Evolutionary conservation across 1,140 invertebrate genomes (phyloP), one percentile per base, ranked within the genome.

Genomic region (Whitmania pigra): DNA sequence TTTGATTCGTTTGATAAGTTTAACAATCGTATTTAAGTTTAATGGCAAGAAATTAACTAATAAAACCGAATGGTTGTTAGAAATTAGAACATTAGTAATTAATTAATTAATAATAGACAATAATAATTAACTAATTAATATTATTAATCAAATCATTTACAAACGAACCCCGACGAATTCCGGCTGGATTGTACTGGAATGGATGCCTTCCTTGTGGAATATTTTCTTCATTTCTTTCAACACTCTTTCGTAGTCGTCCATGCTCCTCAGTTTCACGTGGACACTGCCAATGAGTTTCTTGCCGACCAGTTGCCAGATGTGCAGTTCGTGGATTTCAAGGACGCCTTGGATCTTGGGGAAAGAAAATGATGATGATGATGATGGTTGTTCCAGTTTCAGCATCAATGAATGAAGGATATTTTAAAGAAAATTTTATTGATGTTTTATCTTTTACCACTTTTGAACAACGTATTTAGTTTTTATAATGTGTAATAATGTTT

Each of bases 191-290:
- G 71, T 71, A 5, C 53, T 71, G 9, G 53, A 60, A 29, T 71
- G 71, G 36, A 71, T 71, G 20, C 71, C 71, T 60, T 71, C 57
- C 13, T 60, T 55, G 57, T 71, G 71, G 25, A 71, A 71, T 7
- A 71, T 57, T 18, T 49, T 25, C 40, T 71, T 71, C 20, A 71
- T 53, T 40, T 60, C 57, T 22, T 27, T 25, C 2, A 55, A 3
- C 0, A 71, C 29, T n/a, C 18, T 25, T 18, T 27, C 36, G 71
- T 71, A 71, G 53, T 63, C 57, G 3, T 60, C 53, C 43, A 63
- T 20, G 36, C 36, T 71, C n/a, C 36, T 54, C 5, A 27, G 22
- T 49, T 43, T 49, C 18, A 71, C 40, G 31, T 71, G 69, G 20
- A 49, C 53, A 54, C 2, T 31, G 17, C 36, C 69, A 7, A 71